Conservation (phyloP, 2,888 invertebrate genomes). For the Lasioglossum marginatum region DNA sequence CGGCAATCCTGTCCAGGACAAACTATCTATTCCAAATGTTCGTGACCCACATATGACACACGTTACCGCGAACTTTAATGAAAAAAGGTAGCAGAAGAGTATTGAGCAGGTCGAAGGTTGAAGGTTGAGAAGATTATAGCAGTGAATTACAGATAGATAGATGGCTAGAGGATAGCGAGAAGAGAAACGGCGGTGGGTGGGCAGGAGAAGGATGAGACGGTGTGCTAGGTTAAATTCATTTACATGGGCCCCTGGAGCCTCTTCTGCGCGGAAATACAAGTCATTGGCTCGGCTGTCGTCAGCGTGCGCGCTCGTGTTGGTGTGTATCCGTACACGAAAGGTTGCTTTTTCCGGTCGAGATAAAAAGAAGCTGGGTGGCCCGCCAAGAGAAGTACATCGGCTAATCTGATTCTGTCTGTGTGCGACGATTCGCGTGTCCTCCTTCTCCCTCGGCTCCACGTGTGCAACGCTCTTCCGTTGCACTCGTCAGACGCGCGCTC, state of each 20-base stretch:
- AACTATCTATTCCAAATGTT: neutral
- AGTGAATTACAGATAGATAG: conserved; percentile 28
- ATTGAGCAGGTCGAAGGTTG: neutral
- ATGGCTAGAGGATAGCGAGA: conserved; percentile 2
- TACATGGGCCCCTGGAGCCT: conserved; percentile 74
- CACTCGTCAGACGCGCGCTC: neutral
- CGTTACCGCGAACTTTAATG: neutral
- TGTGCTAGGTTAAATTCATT: conserved; percentile 68
- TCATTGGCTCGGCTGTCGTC: conserved; percentile 70
- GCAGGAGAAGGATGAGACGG: conserved; percentile 28
- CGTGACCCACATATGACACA: neutral
- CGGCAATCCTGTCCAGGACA: too few relatives aligned
- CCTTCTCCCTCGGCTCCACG: neutral
- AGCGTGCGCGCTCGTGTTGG: conserved; percentile 46
- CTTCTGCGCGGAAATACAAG: conserved; percentile 72
- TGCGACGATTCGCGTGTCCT: conserved; percentile 50
- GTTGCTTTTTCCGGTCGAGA: conserved; percentile 34
- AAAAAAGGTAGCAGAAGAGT: neutral
- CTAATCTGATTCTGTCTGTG: conserved; percentile 71
- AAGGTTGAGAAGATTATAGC: conserved; percentile 1
- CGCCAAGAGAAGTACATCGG: conserved; percentile 68
- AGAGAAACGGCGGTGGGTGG: neutral
- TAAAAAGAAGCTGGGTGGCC: conserved; percentile 47
- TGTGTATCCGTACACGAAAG: conserved; percentile 16
- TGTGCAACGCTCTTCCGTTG: neutral